Evolutionary conservation across 2,888 invertebrate species (phyloP), one percentile per base, ranked within the genome.

Genomic region (Folsomia manolachei): DNA sequence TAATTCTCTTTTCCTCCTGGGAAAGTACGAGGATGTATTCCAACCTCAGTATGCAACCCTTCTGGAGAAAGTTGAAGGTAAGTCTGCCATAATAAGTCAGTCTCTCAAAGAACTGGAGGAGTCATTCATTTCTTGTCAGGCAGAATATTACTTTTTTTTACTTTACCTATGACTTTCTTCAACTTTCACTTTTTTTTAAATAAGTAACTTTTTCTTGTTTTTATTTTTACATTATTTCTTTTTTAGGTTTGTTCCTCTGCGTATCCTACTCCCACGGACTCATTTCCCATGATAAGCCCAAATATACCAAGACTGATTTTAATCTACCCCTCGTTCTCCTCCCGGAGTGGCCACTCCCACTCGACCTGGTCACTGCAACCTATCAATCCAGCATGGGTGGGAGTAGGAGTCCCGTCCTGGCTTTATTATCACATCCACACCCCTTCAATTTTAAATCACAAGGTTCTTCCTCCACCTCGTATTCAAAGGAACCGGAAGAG

Each of bases 261-360:
- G 74, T 78, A 63, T 79, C 79, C 53, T 79, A 80, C 70, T 74
- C 76, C 67, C 76, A 79, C 69, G 80, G 80, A 61, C 77, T 80
- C 71, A n/a, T n/a, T n/a, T 75, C 75, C 65, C 77, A 80, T 71
- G 78, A 79, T 75, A 75, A 79, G 74, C 78, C 78, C 63, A 75
- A 75, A 68, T 77, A 76, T 77, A 77, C 75, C 75, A 75, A 77
- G 71, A 39, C 75, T 65, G 66, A 71, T 63, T 68, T 51, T 53
- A 70, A 63, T 67, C 80, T 74, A 53, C 79, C 75, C 52, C 71
- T 78, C 27, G 78, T 80, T 27, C 72, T 80, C 19, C 51, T 80
- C 27, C 80, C 78, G 23, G 79, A 80, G 72, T 80, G 80, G 80
- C 80, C 79, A 67, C 75, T 80, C 60, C 80, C 80, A 19, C 78